Evolutionary conservation across 2,113 vertebrate genomes (phyloP).

Genomic region (Hippocampus mohnikei): DNA sequence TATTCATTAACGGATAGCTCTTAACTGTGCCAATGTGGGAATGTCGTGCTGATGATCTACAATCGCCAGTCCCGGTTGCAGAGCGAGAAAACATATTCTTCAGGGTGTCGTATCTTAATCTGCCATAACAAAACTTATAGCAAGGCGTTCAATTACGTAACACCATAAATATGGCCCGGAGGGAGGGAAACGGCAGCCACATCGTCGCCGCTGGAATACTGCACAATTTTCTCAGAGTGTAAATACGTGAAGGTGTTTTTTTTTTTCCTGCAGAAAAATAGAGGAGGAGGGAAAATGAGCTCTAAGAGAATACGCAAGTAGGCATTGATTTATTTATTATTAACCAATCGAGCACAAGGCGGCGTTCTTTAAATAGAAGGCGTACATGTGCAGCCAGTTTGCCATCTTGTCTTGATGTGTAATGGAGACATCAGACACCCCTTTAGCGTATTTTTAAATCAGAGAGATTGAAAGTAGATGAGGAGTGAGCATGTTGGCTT

Average conservation of each 20-base stretch:
- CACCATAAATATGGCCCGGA: conserved; percentile 21
- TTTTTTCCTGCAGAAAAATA: background rate
- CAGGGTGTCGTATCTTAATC: background rate
- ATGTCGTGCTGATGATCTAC: conserved; percentile 21
- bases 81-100: background rate
- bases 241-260: conserved; percentile 13
- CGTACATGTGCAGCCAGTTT: conserved; percentile 2
- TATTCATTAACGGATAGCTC: conserved; percentile 28
- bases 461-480: background rate
- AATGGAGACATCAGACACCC: background rate
- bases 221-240: conserved; percentile 3
- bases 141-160: background rate
- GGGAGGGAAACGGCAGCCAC: background rate
- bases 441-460: background rate
- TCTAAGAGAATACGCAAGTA: conserved; percentile 17
- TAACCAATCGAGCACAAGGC: background rate
- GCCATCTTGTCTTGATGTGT: background rate
- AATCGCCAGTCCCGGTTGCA: conserved; percentile 2
- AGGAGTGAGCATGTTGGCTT: no score
- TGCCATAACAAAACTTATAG: background rate
- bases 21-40: conserved; percentile 9
- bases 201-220: conserved; percentile 1
- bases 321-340: conserved; percentile 10
- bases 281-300: background rate
- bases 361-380: conserved; percentile 15